Conservation (phyloP, 2,797 vertebrate species). For the Thaleichthys pacificus region DNA sequence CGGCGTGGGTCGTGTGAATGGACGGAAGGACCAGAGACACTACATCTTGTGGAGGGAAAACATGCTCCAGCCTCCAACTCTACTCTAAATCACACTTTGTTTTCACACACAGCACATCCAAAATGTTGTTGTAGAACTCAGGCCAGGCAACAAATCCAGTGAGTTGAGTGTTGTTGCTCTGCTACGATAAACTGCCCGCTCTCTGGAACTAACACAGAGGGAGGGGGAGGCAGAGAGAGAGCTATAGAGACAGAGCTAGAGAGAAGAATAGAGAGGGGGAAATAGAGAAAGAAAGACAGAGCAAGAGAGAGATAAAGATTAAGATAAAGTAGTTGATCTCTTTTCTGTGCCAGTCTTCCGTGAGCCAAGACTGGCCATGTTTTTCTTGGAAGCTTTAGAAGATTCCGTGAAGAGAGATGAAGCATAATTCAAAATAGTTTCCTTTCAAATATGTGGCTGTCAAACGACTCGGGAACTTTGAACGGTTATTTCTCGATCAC, state of each 20-base stretch:
- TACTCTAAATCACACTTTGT: too few species aligned
- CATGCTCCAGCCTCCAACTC: too few species aligned
- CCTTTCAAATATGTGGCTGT: neutral
- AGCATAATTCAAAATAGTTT: constrained; percentile 1
- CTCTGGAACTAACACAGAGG: neutral
- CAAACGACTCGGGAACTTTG: neutral
- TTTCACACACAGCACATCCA: too few species aligned
- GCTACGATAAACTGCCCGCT: too few species aligned
- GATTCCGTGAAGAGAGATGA: neutral
- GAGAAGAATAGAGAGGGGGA: neutral
- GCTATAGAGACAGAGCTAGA: neutral
- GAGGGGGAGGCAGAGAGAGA: constrained; percentile 7
- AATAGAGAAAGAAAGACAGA: neutral
- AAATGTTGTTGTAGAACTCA: too few species aligned
- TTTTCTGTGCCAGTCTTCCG: neutral
- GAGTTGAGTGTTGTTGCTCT: too few species aligned
- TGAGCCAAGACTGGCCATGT: neutral
- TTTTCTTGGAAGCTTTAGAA: constrained; percentile 6
- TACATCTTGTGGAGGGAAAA: neutral
- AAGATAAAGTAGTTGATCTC: neutral
- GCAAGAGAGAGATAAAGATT: neutral
- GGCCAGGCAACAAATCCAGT: too few species aligned
- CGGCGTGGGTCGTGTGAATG: too few species aligned
- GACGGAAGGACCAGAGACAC: too few species aligned
- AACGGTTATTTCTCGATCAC: neutral